Conservation (phyloP, 2,888 invertebrate genomes). For the Drosophila borborema region DNA sequence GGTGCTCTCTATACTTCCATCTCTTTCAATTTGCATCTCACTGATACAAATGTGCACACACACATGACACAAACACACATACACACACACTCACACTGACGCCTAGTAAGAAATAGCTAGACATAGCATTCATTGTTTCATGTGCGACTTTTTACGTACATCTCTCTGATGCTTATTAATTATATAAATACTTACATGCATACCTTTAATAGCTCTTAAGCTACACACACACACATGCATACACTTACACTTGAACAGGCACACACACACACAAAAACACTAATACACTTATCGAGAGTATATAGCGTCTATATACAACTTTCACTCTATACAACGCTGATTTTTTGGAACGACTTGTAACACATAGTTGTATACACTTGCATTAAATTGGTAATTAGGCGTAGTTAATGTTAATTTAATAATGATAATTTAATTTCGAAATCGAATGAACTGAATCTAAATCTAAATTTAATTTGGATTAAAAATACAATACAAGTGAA, state of each 20-base stretch:
- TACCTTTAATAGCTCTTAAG: slow-evolving; percentile 22
- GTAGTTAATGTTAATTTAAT: slow-evolving; percentile 55
- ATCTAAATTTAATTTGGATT: slow-evolving; percentile 80
- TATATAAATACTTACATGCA: slow-evolving; percentile 27
- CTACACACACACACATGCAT: slow-evolving; percentile 20
- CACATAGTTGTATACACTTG: slow-evolving; percentile 33
- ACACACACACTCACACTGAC: neutral
- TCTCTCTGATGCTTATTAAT: slow-evolving; percentile 18
- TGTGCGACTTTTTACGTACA: slow-evolving; percentile 37
- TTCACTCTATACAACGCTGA: slow-evolving; percentile 22
- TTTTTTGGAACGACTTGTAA: slow-evolving; percentile 37
- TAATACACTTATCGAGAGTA: neutral
- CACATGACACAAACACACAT: neutral
- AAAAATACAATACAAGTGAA: slow-evolving; percentile 65
- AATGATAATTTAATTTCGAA: slow-evolving; percentile 50
- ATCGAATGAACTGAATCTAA: slow-evolving; percentile 73
- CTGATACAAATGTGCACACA: neutral
- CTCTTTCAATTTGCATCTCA: slow-evolving; percentile 14
- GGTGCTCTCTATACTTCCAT: slow-evolving; percentile 1
- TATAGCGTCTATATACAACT: slow-evolving; percentile 11
- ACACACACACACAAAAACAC: slow-evolving; percentile 11
- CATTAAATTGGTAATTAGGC: slow-evolving; percentile 43
- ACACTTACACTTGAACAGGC: slow-evolving; percentile 2
- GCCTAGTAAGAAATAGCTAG: neutral
- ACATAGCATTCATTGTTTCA: slow-evolving; percentile 19